These are phyloP conservation scores for Plodia interpunctella DNA, from an alignment of 1,140 invertebrate genomes.

Conservation along the genomic window DNA sequence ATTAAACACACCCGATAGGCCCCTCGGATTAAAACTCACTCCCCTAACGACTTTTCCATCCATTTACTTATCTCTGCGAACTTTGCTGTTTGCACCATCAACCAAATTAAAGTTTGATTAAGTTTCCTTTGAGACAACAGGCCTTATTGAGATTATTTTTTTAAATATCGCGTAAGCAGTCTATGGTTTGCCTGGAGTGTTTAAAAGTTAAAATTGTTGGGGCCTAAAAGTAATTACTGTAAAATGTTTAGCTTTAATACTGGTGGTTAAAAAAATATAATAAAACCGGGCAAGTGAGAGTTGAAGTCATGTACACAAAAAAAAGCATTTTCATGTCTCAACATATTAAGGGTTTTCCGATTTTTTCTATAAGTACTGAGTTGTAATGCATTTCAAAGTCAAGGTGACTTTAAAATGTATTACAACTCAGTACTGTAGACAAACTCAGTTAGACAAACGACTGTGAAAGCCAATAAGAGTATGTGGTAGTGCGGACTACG, in stretches of 20 bases:
- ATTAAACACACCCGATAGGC: constrained; percentile 59
- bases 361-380: no score
- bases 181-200: neutral
- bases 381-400: no score
- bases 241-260: neutral
- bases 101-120: constrained; percentile 62
- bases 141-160: constrained; percentile 17
- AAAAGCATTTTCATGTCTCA: no score
- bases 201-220: neutral
- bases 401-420: no score
- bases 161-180: neutral
- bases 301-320: no score
- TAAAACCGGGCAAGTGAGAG: no score
- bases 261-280: no score
- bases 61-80: constrained; percentile 55
- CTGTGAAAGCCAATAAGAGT: no score
- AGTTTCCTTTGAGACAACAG: constrained; percentile 42
- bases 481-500: no score
- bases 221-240: neutral
- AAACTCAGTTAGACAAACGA: no score
- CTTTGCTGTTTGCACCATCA: constrained; percentile 60
- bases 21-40: constrained; percentile 53
- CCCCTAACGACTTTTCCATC: constrained; percentile 56
- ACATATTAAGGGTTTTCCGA: no score
- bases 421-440: no score